Evolutionary conservation across 2,113 vertebrate species (phyloP).

Genomic region (Macquaria ambigua): DNA sequence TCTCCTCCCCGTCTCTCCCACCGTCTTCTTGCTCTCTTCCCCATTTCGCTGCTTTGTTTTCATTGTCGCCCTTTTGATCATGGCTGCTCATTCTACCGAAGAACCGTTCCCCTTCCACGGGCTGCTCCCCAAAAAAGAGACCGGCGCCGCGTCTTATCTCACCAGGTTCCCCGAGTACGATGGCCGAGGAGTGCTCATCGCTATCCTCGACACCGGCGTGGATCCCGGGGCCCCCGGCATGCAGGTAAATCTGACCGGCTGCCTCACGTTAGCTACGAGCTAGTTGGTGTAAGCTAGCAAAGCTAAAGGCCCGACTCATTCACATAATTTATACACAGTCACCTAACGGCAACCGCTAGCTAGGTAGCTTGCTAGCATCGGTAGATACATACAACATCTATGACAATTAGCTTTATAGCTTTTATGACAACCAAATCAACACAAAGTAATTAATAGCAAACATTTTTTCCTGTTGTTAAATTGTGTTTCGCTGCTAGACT

Average conservation of each 20-base stretch:
- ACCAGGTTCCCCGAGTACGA: constrained; percentile 93
- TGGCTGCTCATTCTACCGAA: constrained; percentile 90
- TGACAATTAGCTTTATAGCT: neutral
- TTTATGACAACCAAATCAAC: constrained; percentile 45
- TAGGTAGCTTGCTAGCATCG: neutral
- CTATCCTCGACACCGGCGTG: constrained; percentile 95
- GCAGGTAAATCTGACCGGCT: constrained; percentile 88
- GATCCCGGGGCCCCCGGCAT: constrained; percentile 97
- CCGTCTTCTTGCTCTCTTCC: constrained; percentile 48
- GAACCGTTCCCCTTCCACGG: constrained; percentile 96
- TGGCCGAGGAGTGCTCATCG: constrained; percentile 93
- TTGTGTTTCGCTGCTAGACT: neutral
- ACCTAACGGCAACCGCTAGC: constrained; percentile 16
- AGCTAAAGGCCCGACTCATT: constrained; percentile 68
- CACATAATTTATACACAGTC: constrained; percentile 24
- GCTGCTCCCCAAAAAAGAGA: constrained; percentile 97
- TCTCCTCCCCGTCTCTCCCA: constrained; percentile 53
- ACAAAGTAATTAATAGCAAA: neutral
- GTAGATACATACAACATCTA: too few relatives aligned
- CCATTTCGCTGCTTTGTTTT: constrained; percentile 81
- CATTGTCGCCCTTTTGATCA: constrained; percentile 79
- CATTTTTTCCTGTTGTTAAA: neutral
- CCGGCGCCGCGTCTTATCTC: constrained; percentile 92
- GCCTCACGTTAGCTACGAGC: constrained; percentile 50
- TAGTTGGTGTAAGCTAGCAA: constrained; percentile 38